Evolutionary conservation across 2,888 invertebrate genomes (phyloP).

Genomic region (Psylliodes chrysocephalus): DNA sequence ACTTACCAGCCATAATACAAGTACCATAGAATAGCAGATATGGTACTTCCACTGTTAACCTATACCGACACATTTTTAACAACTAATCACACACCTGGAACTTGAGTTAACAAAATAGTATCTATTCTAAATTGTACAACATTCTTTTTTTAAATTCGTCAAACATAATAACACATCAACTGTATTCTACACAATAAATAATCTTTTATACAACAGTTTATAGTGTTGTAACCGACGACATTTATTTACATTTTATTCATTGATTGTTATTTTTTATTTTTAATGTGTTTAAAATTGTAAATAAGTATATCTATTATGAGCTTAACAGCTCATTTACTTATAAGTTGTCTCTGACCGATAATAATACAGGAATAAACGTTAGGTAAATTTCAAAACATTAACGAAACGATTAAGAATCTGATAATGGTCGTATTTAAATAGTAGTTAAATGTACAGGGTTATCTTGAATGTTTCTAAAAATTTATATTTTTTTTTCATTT

Average conservation of each 20-base stretch:
- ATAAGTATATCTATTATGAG: background rate
- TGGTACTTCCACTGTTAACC: slow-evolving; percentile 10
- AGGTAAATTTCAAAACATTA: background rate
- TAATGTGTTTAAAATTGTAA: slow-evolving; percentile 7
- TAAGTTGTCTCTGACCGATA: background rate
- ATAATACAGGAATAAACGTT: background rate
- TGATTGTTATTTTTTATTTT: background rate
- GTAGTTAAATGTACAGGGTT: background rate
- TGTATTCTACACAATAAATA: too few species aligned
- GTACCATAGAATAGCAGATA: slow-evolving; percentile 7
- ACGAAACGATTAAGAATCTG: background rate
- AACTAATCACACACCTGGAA: background rate
- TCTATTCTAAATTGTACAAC: too few species aligned
- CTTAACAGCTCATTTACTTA: background rate
- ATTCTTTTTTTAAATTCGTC: background rate
- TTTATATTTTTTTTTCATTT: too few species aligned
- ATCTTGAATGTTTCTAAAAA: too few species aligned
- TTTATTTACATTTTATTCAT: background rate
- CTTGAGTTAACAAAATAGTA: background rate
- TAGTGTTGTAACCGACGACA: background rate
- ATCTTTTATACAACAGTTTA: background rate
- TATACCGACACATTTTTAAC: background rate
- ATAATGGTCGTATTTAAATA: background rate
- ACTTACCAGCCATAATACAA: slow-evolving; percentile 6
- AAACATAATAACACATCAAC: too few species aligned